Base-by-base conservation (phyloP, 2,888 invertebrate species). In the Drosophila algonquin region DNA sequence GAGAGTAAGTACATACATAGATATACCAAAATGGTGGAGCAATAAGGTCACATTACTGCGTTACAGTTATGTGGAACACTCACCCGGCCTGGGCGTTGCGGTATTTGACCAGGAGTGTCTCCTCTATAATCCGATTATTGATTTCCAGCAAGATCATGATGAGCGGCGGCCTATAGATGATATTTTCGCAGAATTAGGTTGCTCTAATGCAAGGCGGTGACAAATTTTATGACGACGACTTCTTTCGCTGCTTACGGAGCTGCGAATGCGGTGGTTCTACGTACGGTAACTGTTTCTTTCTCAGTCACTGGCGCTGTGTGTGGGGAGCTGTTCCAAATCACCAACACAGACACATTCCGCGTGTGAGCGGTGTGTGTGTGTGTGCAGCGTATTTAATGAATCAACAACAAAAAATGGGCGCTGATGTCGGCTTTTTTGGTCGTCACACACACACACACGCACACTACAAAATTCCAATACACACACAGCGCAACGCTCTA, bases 121-220 rank as follows among this genome's bases (percentile, higher is more conserved):
- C 99, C 94, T 98, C 98, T 90, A 99, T 96, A 93, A 99, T 98
- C 93, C 98, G 96, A 94, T 99, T 99, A 94, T 99, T 98, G 94
- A 98, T 98, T 95, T 99, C 99, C 93, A 99, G 95, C 93, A 98
- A 95, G 95, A 98, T 98, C 98, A 98, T 98, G 62, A 63, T 80
- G 67, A 56, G 40, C 40, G 40, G 40, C n/a, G 14, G 40, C 40
- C 40, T 40, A 40, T 40, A 40, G 40, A 40, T 56, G 35, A 70
- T 65, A 56, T 68, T 50, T 68, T 35, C 58, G 48, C 35, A 27
- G 61, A 44, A 63, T 50, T 61, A 58, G 54, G 80, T 73, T 63
- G 35, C 55, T 53, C 69, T 77, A 57, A 51, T 10, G 30, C 52
- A 51, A 45, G 51, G 55, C 62, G 75, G 87, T 89, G 89, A 83